Conservation (phyloP, 2,797 vertebrate genomes). For the Neosalanx taihuensis region DNA sequence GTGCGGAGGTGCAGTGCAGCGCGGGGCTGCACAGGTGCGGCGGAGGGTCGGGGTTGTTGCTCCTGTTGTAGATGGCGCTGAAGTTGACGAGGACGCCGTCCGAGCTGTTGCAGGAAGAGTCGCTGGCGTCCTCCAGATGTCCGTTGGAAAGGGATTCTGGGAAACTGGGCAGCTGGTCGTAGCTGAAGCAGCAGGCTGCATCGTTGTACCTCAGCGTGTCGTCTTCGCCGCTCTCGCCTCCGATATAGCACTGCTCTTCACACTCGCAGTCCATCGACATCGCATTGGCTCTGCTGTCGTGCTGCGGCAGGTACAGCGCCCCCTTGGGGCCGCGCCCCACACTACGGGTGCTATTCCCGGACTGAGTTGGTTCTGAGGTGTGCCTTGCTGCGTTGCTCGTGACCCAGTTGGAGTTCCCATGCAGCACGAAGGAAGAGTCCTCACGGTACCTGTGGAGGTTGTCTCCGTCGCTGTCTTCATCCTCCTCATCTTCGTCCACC, state of each 20-base stretch:
- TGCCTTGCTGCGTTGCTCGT: conserved; percentile 62
- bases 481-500: conserved; percentile 77
- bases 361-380: conserved; percentile 58
- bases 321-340: conserved; percentile 46
- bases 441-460: conserved; percentile 70
- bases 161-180: conserved; percentile 61
- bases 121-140: conserved; percentile 80
- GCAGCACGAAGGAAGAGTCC: conserved; percentile 71
- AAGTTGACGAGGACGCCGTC: conserved; percentile 93
- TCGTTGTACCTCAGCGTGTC: conserved; percentile 28
- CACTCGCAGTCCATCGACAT: conserved; percentile 61
- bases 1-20: conserved; percentile 57
- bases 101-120: conserved; percentile 94
- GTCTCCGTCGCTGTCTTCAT: conserved; percentile 71
- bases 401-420: conserved; percentile 70
- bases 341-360: background rate
- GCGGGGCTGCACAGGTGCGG: conserved; percentile 73
- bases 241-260: conserved; percentile 50
- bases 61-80: conserved; percentile 89
- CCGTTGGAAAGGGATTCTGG: conserved; percentile 73
- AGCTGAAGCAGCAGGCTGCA: conserved; percentile 69
- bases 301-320: conserved; percentile 47
- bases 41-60: conserved; percentile 79
- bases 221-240: conserved; percentile 60
- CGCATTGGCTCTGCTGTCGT: conserved; percentile 60